A percentile compares a stretch with the other conserved stretches of the same genome.
phyloP scores from a whole-genome alignment of 2,113 vertebrate species.

The Cacatua alba region DNA sequence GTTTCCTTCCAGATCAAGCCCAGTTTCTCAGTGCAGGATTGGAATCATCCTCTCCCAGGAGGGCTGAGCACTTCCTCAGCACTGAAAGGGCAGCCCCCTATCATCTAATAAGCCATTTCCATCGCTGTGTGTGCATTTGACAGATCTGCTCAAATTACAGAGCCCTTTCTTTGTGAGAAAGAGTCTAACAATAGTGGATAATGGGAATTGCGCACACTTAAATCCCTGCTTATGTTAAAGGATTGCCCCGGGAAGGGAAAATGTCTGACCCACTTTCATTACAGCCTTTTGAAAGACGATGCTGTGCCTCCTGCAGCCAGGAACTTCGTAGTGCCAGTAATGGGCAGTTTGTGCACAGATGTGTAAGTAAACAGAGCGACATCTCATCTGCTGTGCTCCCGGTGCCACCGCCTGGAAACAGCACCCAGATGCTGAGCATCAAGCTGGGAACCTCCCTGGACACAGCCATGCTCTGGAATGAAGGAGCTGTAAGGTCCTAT shows the following conservation, averaged over 20 bases:
- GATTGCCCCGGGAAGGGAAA: slow-evolving; percentile 60
- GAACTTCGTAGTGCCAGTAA: slow-evolving; percentile 45
- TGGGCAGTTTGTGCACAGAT: slow-evolving; percentile 54
- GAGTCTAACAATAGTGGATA: slow-evolving; percentile 37
- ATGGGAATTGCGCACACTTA: slow-evolving; percentile 30
- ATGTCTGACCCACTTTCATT: slow-evolving; percentile 58
- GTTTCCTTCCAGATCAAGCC: slow-evolving; percentile 1
- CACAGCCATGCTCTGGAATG: background rate
- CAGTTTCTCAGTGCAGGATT: background rate
- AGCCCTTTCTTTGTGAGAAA: slow-evolving; percentile 50
- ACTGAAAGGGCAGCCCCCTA: slow-evolving; percentile 34
- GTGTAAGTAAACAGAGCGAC: slow-evolving; percentile 62
- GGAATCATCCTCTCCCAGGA: slow-evolving; percentile 4
- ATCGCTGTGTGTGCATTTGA: slow-evolving; percentile 27
- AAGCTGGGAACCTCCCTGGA: background rate
- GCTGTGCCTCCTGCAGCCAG: slow-evolving; percentile 50
- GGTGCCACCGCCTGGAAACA: background rate
- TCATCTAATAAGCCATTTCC: slow-evolving; percentile 49
- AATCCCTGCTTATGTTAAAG: slow-evolving; percentile 62
- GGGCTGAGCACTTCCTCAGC: background rate
- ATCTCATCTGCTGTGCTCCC: slow-evolving; percentile 10
- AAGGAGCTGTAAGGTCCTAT: background rate
- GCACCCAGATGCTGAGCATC: background rate
- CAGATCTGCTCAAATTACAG: slow-evolving; percentile 45
- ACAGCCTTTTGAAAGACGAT: background rate